phyloP scores from a whole-genome alignment of 2,888 invertebrate genomes.

The Zaprionus bogoriensis region DNA sequence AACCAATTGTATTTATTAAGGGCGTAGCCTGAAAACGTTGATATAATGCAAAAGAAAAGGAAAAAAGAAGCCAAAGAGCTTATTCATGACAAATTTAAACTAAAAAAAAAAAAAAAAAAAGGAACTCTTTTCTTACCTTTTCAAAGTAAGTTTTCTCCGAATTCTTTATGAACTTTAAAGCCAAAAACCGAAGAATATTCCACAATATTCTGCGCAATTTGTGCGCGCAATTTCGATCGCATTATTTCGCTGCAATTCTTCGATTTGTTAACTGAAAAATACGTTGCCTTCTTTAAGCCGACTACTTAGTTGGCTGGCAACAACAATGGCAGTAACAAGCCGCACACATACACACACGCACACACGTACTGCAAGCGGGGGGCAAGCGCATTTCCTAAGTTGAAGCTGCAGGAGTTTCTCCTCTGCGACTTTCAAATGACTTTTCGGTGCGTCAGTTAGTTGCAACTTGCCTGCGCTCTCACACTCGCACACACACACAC shows the following conservation, averaged over 20 bases:
- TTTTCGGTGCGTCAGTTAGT: constrained; percentile 55
- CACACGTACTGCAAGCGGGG: not conserved
- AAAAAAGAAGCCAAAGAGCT: too few species aligned
- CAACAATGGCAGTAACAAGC: not conserved
- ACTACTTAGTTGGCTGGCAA: too few species aligned
- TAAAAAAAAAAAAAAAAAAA: too few species aligned
- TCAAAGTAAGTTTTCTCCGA: too few species aligned
- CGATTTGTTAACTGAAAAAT: not conserved
- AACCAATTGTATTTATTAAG: too few species aligned
- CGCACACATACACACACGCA: not conserved
- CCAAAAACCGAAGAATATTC: not conserved
- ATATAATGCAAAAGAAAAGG: too few species aligned
- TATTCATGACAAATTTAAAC: too few species aligned
- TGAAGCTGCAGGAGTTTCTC: not conserved
- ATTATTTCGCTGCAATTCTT: not conserved
- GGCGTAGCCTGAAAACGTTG: too few species aligned
- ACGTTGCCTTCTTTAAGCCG: not conserved
- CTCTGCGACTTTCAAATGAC: constrained; percentile 69
- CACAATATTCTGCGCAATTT: not conserved
- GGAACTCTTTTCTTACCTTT: too few species aligned
- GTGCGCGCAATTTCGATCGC: not conserved
- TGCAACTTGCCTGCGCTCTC: not conserved
- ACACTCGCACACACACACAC: constrained; percentile 8
- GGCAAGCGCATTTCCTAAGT: not conserved
- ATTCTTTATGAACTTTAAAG: too few species aligned